These are phyloP conservation scores for Tragelaphus scriptus DNA, from an alignment of 2,113 vertebrate species.

Conservation along the genomic window DNA sequence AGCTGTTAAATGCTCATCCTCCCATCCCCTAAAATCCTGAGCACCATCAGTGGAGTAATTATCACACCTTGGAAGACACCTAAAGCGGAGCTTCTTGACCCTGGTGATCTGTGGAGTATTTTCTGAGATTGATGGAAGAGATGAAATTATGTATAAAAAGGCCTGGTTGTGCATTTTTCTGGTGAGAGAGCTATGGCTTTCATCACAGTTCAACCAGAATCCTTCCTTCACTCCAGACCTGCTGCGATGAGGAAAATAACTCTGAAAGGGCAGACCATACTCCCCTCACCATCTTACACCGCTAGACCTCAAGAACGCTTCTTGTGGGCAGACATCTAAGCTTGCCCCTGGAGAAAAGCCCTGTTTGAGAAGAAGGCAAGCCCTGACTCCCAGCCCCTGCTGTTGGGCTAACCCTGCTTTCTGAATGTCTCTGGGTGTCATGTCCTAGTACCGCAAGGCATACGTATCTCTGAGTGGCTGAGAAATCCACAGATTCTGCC, in stretches of 20 bases:
- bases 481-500: background rate
- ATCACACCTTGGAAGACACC: background rate
- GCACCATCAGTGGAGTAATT: background rate
- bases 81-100: background rate
- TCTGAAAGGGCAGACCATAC: background rate
- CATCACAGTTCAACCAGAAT: background rate
- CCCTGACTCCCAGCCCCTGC: background rate
- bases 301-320: accelerated
- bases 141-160: background rate
- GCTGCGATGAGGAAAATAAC: background rate
- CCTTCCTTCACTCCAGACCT: background rate
- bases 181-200: background rate
- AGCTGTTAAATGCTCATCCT: background rate
- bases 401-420: background rate
- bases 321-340: background rate
- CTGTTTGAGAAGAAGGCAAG: background rate
- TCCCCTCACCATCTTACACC: background rate
- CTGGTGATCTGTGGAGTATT: background rate
- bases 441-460: background rate
- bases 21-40: background rate
- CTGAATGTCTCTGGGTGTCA: background rate
- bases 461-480: background rate
- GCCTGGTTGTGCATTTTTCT: background rate
- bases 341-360: background rate
- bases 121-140: background rate